Evolutionary conservation across 2,797 vertebrate species (phyloP), one percentile per base, ranked within the genome.

Genomic region (Nyctalus aviator): DNA sequence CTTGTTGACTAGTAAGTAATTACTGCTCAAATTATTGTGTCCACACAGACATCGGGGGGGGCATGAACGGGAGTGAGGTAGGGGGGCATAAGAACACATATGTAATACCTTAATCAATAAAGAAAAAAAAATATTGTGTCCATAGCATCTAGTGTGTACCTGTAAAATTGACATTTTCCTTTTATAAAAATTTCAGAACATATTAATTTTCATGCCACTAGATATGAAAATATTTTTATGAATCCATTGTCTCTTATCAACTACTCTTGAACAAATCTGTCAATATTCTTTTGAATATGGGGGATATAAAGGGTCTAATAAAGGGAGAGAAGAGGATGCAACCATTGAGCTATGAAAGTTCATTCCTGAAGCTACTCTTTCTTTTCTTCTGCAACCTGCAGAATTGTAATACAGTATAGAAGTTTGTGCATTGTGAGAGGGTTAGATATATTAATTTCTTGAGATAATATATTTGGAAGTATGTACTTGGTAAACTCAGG

Each of bases 221-320:
- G 37, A 94, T 92, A 23, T 3, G 2, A 73, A 88, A 92, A 96
- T 37, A 89, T 84, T 3, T 57, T 30, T 53, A 55, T 53, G 72
- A 81, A 27, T 86, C 77, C 84, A 96, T 9, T 25, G 21, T 20
- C 88, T 44, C 8, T 85, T 95, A 41, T 83, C 13, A 71, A 27
- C 73, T 48, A 96, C 92, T 91, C 1, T 14, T 97, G 94, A 86
- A 66, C 75, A 97, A 79, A 84, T 83, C 3, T 88, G 23, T 81
- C 7, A 88, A 35, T 8, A 89, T 84, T 96, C 73, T 94, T 53
- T 37, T 93, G 46, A 95, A 73, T 44, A 83, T 73, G 66, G 90
- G 92, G 32, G 92, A 27, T 93, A 57, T 53, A 95, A 73, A 78
- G 2, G 37, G 55, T 27, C n/a, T 94, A 96, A 93, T 88, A 96